These are phyloP conservation scores for Tolmerus cingulatus DNA, from an alignment of 2,888 invertebrate genomes.

Conservation along the genomic window DNA sequence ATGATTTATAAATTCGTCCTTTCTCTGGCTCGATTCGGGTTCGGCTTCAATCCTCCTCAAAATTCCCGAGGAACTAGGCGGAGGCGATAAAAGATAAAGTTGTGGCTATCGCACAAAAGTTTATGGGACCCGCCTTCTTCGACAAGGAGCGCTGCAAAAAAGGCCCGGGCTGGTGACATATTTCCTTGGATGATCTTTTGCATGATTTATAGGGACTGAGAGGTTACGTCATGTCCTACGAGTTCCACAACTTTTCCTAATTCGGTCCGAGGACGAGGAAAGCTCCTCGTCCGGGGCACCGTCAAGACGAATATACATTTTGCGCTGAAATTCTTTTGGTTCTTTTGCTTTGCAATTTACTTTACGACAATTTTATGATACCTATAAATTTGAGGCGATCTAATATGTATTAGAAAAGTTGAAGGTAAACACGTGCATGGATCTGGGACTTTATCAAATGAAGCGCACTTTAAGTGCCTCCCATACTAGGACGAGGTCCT, in stretches of 20 bases:
- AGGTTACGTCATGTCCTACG: conserved; percentile 27
- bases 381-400: conserved; percentile 45
- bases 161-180: conserved; percentile 37
- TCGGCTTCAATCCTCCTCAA: neutral
- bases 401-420: conserved; percentile 47
- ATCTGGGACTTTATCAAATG: conserved; percentile 3
- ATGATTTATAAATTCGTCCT: conserved; percentile 17
- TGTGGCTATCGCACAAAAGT: conserved; percentile 25
- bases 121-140: neutral
- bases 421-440: conserved; percentile 37
- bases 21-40: neutral
- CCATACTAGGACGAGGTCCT: neutral
- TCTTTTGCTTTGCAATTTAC: conserved; percentile 42
- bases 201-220: conserved; percentile 41
- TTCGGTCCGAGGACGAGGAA: neutral
- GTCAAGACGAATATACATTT: neutral
- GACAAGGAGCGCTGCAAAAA: neutral
- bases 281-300: neutral
- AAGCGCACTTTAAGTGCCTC: conserved; percentile 7
- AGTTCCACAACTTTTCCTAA: conserved; percentile 36
- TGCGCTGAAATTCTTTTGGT: conserved; percentile 23
- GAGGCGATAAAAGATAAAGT: conserved; percentile 31
- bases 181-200: conserved; percentile 39
- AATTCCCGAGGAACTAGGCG: conserved; percentile 2
- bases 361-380: conserved; percentile 45